These are phyloP conservation scores for Mesorhabditis sp. DNA, from an alignment of 2,888 invertebrate species.

Conservation along the genomic window DNA sequence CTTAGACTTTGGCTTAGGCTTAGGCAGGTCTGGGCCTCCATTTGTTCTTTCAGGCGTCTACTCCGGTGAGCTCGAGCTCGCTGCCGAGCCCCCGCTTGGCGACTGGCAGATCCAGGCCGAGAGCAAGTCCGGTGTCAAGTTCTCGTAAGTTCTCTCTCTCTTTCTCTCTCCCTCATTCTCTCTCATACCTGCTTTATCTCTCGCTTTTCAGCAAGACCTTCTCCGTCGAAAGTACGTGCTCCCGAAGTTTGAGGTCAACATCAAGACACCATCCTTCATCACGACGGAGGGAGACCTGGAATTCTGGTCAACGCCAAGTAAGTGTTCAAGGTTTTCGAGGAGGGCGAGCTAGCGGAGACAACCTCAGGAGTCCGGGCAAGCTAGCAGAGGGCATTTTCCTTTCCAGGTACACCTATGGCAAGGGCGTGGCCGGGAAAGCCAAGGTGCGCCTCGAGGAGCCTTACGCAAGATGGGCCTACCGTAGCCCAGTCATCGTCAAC, in stretches of 20 bases:
- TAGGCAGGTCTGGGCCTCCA: too few relatives aligned
- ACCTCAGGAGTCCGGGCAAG: neutral
- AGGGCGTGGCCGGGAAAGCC: conserved; percentile 66
- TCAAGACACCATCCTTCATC: conserved; percentile 77
- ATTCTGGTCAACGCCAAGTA: conserved; percentile 80
- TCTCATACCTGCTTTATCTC: neutral
- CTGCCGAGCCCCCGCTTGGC: conserved; percentile 59
- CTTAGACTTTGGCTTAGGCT: neutral
- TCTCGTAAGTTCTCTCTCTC: conserved; percentile 11
- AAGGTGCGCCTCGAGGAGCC: conserved; percentile 53
- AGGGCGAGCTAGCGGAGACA: neutral
- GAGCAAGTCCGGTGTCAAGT: conserved; percentile 41
- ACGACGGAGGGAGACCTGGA: conserved; percentile 74
- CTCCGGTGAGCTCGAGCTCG: conserved; percentile 54
- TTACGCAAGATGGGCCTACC: conserved; percentile 43
- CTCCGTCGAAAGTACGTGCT: conserved; percentile 77
- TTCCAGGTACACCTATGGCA: conserved; percentile 67
- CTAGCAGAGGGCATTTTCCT: neutral
- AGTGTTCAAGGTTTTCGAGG: conserved; percentile 41
- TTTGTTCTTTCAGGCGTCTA: too few relatives aligned
- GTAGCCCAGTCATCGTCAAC: conserved; percentile 21
- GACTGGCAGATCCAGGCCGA: conserved; percentile 58
- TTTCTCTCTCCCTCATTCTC: too few relatives aligned
- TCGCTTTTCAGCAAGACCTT: conserved; percentile 66
- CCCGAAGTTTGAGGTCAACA: conserved; percentile 85